phyloP scores from a whole-genome alignment of 2,113 vertebrate species.

The Penelope pileata region DNA sequence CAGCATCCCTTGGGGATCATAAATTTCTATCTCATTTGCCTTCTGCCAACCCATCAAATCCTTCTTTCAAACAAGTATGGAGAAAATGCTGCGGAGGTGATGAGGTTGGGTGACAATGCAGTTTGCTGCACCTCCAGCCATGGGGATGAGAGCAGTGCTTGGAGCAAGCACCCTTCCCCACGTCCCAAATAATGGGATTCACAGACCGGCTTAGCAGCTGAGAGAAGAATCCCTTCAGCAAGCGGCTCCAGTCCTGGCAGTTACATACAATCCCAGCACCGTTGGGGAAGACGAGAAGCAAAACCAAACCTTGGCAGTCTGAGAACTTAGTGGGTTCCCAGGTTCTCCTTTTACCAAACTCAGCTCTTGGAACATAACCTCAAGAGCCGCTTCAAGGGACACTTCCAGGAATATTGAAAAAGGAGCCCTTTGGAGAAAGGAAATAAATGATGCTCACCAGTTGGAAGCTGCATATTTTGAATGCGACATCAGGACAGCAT shows the following conservation, averaged over 20 bases:
- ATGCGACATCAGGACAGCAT: background rate
- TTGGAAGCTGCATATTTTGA: background rate
- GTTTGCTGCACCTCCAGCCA: background rate
- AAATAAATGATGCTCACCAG: background rate
- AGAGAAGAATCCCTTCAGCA: background rate
- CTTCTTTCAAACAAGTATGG: background rate
- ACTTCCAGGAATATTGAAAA: accelerated
- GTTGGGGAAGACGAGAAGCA: background rate
- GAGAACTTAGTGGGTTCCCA: background rate
- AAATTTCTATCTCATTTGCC: background rate
- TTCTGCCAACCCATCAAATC: background rate
- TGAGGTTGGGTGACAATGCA: background rate
- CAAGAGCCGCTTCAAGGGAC: background rate
- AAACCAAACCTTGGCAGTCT: background rate
- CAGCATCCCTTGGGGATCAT: background rate
- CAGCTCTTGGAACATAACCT: background rate
- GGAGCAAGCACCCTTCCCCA: background rate
- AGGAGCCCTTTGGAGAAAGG: background rate
- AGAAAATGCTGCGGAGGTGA: background rate
- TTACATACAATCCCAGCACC: background rate
- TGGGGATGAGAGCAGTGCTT: accelerated
- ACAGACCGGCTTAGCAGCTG: background rate
- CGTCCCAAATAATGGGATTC: background rate
- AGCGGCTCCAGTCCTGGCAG: background rate
- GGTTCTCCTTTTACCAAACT: background rate